These are phyloP conservation scores for Poeciliopsis presidionis DNA, from an alignment of 2,797 vertebrate genomes.

Conservation along the genomic window DNA sequence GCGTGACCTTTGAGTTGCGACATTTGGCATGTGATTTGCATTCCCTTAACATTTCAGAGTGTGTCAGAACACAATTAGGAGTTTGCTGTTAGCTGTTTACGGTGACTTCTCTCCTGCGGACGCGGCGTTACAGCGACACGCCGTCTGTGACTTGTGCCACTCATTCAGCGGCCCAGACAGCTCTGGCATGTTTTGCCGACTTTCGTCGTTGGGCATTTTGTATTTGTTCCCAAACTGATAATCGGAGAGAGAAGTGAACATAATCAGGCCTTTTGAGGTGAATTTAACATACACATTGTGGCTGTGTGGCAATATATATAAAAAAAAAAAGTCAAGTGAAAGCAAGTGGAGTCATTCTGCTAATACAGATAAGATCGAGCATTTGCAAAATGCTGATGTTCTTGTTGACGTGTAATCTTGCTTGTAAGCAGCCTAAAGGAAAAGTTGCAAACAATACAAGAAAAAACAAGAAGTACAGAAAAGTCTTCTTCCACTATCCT, in stretches of 20 bases:
- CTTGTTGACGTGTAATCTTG: neutral
- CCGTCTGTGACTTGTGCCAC: neutral
- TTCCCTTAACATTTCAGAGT: conserved; percentile 62
- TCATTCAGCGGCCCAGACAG: neutral
- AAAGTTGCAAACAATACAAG: neutral
- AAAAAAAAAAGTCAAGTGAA: neutral
- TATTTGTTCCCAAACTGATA: conserved; percentile 10
- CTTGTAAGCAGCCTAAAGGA: neutral
- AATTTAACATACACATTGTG: neutral
- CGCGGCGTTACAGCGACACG: conserved; percentile 1
- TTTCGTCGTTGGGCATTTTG: neutral
- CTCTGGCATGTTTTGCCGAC: neutral
- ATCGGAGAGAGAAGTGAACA: conserved; percentile 3
- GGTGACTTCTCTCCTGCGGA: conserved; percentile 21
- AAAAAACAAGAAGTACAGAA: neutral
- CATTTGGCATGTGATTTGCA: conserved; percentile 72
- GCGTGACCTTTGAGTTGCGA: conserved; percentile 64
- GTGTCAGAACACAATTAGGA: conserved; percentile 28
- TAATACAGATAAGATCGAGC: neutral
- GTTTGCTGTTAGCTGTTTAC: conserved; percentile 42
- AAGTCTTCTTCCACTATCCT: neutral
- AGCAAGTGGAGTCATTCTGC: neutral
- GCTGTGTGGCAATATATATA: neutral
- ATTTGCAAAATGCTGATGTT: neutral
- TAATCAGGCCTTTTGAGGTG: neutral